phyloP scores from a whole-genome alignment of 2,888 invertebrate genomes.

The Lepetodrilus schrolli region DNA sequence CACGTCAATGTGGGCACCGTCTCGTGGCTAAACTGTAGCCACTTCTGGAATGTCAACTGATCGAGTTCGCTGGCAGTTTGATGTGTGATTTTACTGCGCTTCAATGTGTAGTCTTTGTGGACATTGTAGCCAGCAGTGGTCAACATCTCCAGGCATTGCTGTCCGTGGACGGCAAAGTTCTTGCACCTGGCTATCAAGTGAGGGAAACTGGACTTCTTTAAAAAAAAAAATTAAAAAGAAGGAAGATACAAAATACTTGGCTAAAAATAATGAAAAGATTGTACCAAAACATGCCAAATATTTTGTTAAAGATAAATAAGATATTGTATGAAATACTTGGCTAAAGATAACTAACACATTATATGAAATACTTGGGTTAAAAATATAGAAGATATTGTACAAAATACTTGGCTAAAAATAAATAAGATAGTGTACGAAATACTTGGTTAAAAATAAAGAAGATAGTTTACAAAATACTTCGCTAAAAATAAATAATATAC shows the following conservation, averaged over 20 bases:
- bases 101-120: conserved; percentile 27
- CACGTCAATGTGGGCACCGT: conserved; percentile 26
- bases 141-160: conserved; percentile 36
- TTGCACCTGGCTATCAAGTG: background rate
- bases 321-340: too few species aligned
- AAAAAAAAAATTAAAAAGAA: background rate
- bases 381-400: too few species aligned
- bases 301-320: too few species aligned
- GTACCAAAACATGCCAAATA: too few species aligned
- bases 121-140: conserved; percentile 38
- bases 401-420: too few species aligned
- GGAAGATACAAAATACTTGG: background rate
- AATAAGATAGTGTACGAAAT: too few species aligned
- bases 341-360: too few species aligned
- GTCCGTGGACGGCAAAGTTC: background rate
- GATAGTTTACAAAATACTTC: too few species aligned
- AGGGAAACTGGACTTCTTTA: conserved; percentile 6
- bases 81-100: background rate
- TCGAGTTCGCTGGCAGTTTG: background rate
- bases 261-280: too few species aligned
- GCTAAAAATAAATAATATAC: too few species aligned
- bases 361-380: too few species aligned
- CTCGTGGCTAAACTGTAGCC: background rate
- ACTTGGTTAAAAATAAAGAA: too few species aligned
- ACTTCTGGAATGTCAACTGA: background rate